Evolutionary conservation across 2,113 vertebrate species (phyloP).

Genomic region (Mastomys coucha): DNA sequence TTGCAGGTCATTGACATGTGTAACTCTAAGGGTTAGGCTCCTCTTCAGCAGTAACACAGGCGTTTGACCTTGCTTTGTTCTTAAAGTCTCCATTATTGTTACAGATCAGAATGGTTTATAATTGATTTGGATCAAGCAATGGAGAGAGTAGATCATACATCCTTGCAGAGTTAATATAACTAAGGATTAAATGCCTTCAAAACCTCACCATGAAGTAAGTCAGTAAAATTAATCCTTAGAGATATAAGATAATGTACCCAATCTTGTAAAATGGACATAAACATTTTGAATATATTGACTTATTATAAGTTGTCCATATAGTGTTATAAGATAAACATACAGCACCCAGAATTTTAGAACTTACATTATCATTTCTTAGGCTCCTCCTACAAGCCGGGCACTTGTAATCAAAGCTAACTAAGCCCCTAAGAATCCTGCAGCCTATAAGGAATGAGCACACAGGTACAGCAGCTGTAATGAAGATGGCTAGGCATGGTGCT

Average conservation of each 20-base stretch:
- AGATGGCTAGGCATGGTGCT: background rate
- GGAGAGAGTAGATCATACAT: conserved; percentile 25
- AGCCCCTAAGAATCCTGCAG: background rate
- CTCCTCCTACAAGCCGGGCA: background rate
- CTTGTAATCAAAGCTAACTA: background rate
- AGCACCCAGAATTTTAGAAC: background rate
- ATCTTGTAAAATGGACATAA: conserved; percentile 12
- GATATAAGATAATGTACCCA: conserved; percentile 1
- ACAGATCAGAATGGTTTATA: background rate
- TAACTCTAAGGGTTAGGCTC: background rate
- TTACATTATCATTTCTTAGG: background rate
- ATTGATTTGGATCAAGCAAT: conserved; percentile 38
- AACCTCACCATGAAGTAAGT: conserved; percentile 9
- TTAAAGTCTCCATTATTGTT: conserved; percentile 11
- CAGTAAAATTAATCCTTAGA: background rate
- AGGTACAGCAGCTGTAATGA: background rate
- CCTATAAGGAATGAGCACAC: background rate
- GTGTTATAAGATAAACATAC: background rate
- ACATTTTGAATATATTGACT: background rate
- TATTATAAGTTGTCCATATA: background rate
- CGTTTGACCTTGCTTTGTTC: conserved; percentile 41
- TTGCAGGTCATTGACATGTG: background rate
- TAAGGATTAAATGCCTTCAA: conserved; percentile 54
- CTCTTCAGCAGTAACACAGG: background rate
- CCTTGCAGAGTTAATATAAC: background rate